Base-by-base conservation (phyloP, 2,797 vertebrate genomes). In the Fundulus diaphanus region DNA sequence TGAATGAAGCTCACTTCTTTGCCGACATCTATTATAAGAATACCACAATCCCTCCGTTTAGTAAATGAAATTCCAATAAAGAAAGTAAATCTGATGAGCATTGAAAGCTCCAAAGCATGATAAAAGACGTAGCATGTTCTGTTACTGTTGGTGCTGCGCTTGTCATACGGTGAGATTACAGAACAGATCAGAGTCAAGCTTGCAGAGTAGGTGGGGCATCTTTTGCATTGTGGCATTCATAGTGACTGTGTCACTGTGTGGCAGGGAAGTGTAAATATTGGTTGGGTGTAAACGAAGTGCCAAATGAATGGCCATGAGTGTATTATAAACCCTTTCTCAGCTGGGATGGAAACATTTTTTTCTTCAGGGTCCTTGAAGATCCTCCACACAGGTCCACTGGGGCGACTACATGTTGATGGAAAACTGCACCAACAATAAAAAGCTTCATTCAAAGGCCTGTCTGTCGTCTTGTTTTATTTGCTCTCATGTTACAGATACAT, bases 351-450 rank as follows among this genome's bases (percentile, higher is more conserved):
- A 79, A 79, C 77, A 59, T 31, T 66, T 31, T 66, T 56, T 77
- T 56, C 71, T 81, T 71, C 77, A 79, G 73, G 63, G 51, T 42
- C 1, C 31, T 37, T 56, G 59, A 78, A 72, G 72, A 44, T n/a
- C n/a, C n/a, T n/a, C 54, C 74, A 71, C 61, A 27, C 18, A 63
- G 61, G 37, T 13, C 65, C 22, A n/a, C 15, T 8, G 33, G 16
- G 18, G 46, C 56, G 56, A 24, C 59, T 56, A 13, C 80, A 57
- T 65, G 76, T 84, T 69, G 72, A 76, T 86, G 80, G 85, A 83
- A 82, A 1, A 42, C 78, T 63, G 48, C 83, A 70, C 83, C 63
- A 70, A 79, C 83, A 93, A 92, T 92, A 93, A 92, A 90, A 92
- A 91, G 74, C 79, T 86, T 82, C 27, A 80, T 73, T 87, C 46